A percentile compares a stretch with the other conserved stretches of the same genome.
phyloP scores from a whole-genome alignment of 1,140 invertebrate genomes.

The Tetramorium parvispinum region DNA sequence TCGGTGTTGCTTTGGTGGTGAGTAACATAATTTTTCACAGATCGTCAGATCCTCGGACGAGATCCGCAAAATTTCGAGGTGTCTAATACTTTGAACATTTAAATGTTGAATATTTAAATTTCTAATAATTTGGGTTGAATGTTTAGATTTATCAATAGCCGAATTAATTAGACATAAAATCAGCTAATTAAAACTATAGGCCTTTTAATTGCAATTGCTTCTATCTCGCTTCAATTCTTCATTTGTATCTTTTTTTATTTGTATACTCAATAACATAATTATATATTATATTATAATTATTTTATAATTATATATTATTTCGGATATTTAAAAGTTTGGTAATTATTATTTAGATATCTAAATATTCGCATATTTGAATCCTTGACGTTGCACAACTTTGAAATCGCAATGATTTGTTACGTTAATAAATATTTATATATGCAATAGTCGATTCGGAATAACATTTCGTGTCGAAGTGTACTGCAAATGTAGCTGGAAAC shows the following conservation, averaged over 20 bases:
- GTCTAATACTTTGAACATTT: not conserved
- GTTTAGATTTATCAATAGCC: not conserved
- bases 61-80: not conserved
- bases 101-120: not conserved
- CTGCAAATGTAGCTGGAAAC: not conserved
- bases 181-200: not conserved
- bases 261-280: not conserved
- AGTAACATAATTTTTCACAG: conserved; percentile 63
- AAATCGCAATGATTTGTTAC: not conserved
- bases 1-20: conserved; percentile 79
- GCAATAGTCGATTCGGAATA: not conserved
- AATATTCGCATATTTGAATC: not conserved
- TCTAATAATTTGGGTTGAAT: not conserved
- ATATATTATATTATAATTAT: not conserved
- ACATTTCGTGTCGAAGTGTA: not conserved
- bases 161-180: not conserved
- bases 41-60: not conserved
- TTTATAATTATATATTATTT: not conserved
- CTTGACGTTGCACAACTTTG: not conserved
- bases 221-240: not conserved
- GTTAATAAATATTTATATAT: not conserved
- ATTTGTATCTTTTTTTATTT: not conserved
- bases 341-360: not conserved
- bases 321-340: not conserved
- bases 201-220: not conserved